These are phyloP conservation scores for Aphodius sticticus DNA, from an alignment of 2,888 invertebrate genomes.

Conservation along the genomic window DNA sequence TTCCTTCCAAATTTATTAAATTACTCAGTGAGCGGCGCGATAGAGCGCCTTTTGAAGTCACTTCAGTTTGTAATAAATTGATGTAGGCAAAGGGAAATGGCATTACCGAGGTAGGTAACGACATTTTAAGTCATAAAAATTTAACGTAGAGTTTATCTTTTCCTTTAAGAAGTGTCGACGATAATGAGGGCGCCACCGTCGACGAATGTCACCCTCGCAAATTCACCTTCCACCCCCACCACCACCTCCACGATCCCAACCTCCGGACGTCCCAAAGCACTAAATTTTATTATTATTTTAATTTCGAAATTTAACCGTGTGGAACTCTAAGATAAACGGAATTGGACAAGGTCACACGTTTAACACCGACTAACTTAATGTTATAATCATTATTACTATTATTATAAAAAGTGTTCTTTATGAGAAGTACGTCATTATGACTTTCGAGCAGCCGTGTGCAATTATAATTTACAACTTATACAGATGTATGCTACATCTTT, in stretches of 20 bases:
- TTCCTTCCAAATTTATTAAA: slow-evolving; percentile 35
- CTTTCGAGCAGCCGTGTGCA: not conserved
- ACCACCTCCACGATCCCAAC: slow-evolving; percentile 38
- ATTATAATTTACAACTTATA: slow-evolving; percentile 23
- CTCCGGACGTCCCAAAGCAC: slow-evolving; percentile 37
- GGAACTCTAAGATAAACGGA: slow-evolving; percentile 49
- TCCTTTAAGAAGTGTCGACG: slow-evolving; percentile 44
- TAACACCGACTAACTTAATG: no score
- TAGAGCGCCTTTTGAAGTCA: slow-evolving; percentile 40
- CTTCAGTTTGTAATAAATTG: slow-evolving; percentile 39
- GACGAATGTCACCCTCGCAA: slow-evolving; percentile 13
- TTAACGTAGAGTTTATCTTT: slow-evolving; percentile 48
- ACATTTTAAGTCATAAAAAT: slow-evolving; percentile 47
- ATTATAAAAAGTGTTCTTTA: not conserved
- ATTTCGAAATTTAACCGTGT: slow-evolving; percentile 48
- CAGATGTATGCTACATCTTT: slow-evolving; percentile 15
- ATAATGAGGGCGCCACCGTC: slow-evolving; percentile 33
- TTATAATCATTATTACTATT: no score
- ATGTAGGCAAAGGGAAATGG: slow-evolving; percentile 43
- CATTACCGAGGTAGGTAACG: slow-evolving; percentile 43
- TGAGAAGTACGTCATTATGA: slow-evolving; percentile 9
- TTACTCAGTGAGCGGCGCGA: slow-evolving; percentile 34
- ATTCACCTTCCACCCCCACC: slow-evolving; percentile 4
- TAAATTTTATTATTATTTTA: slow-evolving; percentile 51
- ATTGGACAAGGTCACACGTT: slow-evolving; percentile 34